Conservation (phyloP, 1,140 invertebrate species). For the Hylaeus volcanicus region DNA sequence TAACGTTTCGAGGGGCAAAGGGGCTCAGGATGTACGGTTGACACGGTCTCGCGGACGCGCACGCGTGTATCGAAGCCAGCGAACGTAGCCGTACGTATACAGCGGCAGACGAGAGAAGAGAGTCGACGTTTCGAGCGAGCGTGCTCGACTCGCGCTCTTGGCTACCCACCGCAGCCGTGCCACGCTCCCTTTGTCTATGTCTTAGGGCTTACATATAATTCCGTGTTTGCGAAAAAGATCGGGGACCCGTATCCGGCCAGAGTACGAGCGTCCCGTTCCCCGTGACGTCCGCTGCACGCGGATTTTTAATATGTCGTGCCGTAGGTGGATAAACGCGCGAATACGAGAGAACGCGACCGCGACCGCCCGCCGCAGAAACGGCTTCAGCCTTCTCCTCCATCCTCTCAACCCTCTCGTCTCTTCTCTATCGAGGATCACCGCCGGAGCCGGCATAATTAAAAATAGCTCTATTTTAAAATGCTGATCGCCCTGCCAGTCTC, state of each 20-base stretch:
- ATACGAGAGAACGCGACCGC: constrained; percentile 39
- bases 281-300: constrained; percentile 28
- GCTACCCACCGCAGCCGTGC: background rate
- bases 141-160: constrained; percentile 17
- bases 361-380: constrained; percentile 15
- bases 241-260: constrained; percentile 35
- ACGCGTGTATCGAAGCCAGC: constrained; percentile 17
- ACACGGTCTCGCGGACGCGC: constrained; percentile 29
- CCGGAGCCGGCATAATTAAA: constrained; percentile 68
- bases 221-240: constrained; percentile 79
- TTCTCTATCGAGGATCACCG: constrained; percentile 57
- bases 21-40: constrained; percentile 43
- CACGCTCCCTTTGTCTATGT: constrained; percentile 77
- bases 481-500: constrained; percentile 50
- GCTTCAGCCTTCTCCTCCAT: constrained; percentile 4
- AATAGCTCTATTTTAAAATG: constrained; percentile 72
- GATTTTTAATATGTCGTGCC: constrained; percentile 77
- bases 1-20: constrained; percentile 67
- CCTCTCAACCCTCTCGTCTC: background rate
- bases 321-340: constrained; percentile 57
- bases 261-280: constrained; percentile 14
- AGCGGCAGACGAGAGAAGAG: background rate
- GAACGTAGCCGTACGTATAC: background rate
- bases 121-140: background rate
- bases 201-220: constrained; percentile 80